A percentile compares a stretch with the other conserved stretches of the same genome.
These are phyloP conservation scores for Xenopus tropicalis DNA, from an alignment of 2,113 vertebrate species.

Conservation along the genomic window DNA sequence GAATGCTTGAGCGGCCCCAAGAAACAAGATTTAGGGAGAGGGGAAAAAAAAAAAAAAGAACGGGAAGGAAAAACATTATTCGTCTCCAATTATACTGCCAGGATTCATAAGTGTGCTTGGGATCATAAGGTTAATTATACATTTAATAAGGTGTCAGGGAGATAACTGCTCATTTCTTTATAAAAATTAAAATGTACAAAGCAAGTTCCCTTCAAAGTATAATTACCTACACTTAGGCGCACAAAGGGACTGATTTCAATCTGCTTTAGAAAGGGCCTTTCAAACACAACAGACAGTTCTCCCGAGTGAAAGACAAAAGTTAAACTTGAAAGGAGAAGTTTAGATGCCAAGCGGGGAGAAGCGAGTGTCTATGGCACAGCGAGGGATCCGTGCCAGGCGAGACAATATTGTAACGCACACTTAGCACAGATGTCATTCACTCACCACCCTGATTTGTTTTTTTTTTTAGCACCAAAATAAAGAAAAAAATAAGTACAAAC, in stretches of 20 bases:
- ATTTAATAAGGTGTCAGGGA: conserved; percentile 89
- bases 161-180: conserved; percentile 90
- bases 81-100: conserved; percentile 80
- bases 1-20: conserved; percentile 62
- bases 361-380: conserved; percentile 59
- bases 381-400: conserved; percentile 57
- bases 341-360: conserved; percentile 69
- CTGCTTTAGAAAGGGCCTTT: conserved; percentile 81
- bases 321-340: conserved; percentile 66
- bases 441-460: conserved; percentile 4
- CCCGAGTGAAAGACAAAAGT: conserved; percentile 66
- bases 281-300: conserved; percentile 70
- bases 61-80: conserved; percentile 62
- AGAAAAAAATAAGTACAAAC: background rate
- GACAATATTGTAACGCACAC: conserved; percentile 58
- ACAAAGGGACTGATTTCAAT: conserved; percentile 85
- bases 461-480: too few species aligned
- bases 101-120: conserved; percentile 78
- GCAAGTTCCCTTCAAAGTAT: conserved; percentile 85
- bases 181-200: conserved; percentile 91
- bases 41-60: conserved; percentile 60
- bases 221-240: conserved; percentile 89
- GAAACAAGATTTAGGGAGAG: conserved; percentile 69
- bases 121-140: conserved; percentile 91
- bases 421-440: conserved; percentile 50